Base-by-base conservation (phyloP, 1,140 invertebrate species). In the Bombus consobrinus region DNA sequence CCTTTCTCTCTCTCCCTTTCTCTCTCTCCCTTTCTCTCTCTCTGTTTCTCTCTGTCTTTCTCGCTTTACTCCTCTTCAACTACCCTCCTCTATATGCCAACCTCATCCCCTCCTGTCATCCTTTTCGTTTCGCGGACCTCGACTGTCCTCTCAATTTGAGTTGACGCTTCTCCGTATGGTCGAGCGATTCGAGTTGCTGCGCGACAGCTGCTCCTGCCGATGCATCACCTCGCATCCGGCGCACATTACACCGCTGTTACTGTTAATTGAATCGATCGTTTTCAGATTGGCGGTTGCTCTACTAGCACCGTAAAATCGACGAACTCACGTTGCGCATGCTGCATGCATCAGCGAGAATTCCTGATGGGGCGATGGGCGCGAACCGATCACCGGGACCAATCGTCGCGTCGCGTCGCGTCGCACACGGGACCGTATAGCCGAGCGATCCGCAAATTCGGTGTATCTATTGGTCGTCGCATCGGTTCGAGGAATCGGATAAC, bases 251-350 rank as follows among this genome's bases (percentile, higher is more conserved):
- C 87, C 84, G 85, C 78, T 88, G 91, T 89, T 91, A 92, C 91
- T 91, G 92, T 93, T 93, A 93, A 93, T 94, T 93, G 92, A 92
- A 92, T 92, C 89, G 93, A 93, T 93, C 90, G 90, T 88, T 91
- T 90, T 87, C 87, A 83, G 73, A 85, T 88, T 83, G 88, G 66
- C 84, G 75, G 62, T 80, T 71, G 77, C 69, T 64, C 82, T 53
- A 53, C 64, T 53, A 57, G 78, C 81, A 75, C 64, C 88, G 78
- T 82, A 79, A 89, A 89, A 85, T 89, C 87, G 68, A 34, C 62
- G 72, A 79, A 59, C 47, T 66, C 73, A 47, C 72, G 71, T 69
- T 62, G 53, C 69, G 73, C 85, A 28, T 37, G 77, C n/a, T 64
- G 81, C 71, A 47, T 53, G 71, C 81, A 66, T 75, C 53, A 66